A percentile compares a stretch with the other conserved stretches of the same genome.
These are phyloP conservation scores for Boleophthalmus pectinirostris DNA, from an alignment of 2,113 vertebrate species.

Conservation along the genomic window DNA sequence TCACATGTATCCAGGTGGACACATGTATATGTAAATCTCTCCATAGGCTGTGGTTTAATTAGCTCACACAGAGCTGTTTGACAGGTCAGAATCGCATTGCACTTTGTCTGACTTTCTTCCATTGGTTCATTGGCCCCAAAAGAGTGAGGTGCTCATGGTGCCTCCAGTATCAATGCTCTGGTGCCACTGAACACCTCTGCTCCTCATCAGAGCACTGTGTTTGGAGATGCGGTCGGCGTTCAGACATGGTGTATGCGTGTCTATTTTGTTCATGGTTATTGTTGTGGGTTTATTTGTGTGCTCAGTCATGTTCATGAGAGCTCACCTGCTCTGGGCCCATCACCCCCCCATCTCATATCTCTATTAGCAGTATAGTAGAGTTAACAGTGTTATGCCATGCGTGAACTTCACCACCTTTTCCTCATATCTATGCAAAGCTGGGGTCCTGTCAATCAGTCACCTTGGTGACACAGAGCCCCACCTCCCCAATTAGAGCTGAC, in stretches of 20 bases:
- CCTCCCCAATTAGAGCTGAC: slow-evolving; percentile 86
- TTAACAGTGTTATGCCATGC: slow-evolving; percentile 75
- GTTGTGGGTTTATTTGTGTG: slow-evolving; percentile 61
- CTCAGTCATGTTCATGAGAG: slow-evolving; percentile 65
- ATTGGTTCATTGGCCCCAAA: slow-evolving; percentile 27
- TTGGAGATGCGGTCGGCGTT: slow-evolving; percentile 39
- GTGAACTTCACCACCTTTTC: slow-evolving; percentile 74
- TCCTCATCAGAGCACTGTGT: slow-evolving; percentile 55
- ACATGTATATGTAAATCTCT: slow-evolving; percentile 2
- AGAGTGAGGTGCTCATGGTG: slow-evolving; percentile 38
- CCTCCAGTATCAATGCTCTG: slow-evolving; percentile 33
- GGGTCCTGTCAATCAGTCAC: slow-evolving; percentile 85
- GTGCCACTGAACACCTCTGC: slow-evolving; percentile 54
- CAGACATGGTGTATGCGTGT: slow-evolving; percentile 56
- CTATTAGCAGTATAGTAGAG: slow-evolving; percentile 79
- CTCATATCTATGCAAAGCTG: slow-evolving; percentile 86
- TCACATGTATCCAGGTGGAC: slow-evolving; percentile 1
- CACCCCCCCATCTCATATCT: slow-evolving; percentile 58
- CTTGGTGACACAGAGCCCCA: slow-evolving; percentile 82
- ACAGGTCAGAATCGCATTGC: slow-evolving; percentile 12
- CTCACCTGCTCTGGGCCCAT: slow-evolving; percentile 50
- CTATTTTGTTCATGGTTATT: slow-evolving; percentile 58
- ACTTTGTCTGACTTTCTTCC: slow-evolving; percentile 29
- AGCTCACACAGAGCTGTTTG: slow-evolving; percentile 5
- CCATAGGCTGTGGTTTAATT: slow-evolving; percentile 10